phyloP scores from a whole-genome alignment of 2,113 vertebrate species.

The Phylloscopus trochiloides region DNA sequence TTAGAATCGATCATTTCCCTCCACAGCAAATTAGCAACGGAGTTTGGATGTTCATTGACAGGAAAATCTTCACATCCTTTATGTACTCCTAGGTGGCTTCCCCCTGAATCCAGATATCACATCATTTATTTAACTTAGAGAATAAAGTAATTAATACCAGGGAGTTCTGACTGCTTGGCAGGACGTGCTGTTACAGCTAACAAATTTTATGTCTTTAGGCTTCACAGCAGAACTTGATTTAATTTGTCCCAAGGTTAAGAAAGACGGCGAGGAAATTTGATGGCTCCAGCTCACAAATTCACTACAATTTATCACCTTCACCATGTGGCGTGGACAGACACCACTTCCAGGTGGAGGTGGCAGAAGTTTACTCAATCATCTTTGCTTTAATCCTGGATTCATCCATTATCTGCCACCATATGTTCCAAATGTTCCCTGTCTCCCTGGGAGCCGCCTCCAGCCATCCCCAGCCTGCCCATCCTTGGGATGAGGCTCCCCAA shows the following conservation, averaged over 20 bases:
- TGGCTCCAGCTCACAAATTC: constrained; percentile 39
- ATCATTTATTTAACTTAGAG: constrained; percentile 75
- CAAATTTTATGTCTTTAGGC: constrained; percentile 71
- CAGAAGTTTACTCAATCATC: neutral
- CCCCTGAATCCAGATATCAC: constrained; percentile 64
- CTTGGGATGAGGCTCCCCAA: neutral
- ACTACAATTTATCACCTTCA: constrained; percentile 40
- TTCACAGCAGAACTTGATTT: constrained; percentile 68
- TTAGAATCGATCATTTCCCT: neutral
- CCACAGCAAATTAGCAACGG: constrained; percentile 22
- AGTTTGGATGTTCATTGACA: constrained; percentile 28
- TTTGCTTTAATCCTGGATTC: constrained; percentile 6
- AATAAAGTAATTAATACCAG: constrained; percentile 75
- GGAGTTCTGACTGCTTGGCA: constrained; percentile 63
- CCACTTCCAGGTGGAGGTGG: neutral
- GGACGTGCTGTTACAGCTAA: constrained; percentile 66
- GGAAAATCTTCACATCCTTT: constrained; percentile 6
- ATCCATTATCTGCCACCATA: neutral
- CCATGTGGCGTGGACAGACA: neutral
- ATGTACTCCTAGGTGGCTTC: constrained; percentile 53
- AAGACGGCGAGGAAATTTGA: constrained; percentile 45
- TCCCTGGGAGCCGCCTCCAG: neutral
- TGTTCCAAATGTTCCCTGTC: neutral
- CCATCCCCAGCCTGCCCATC: neutral
- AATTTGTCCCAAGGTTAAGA: constrained; percentile 78